A percentile compares a stretch with the other conserved stretches of the same genome.
Conservation (phyloP, 2,888 invertebrate genomes). For the Andrena hattorfiana region DNA sequence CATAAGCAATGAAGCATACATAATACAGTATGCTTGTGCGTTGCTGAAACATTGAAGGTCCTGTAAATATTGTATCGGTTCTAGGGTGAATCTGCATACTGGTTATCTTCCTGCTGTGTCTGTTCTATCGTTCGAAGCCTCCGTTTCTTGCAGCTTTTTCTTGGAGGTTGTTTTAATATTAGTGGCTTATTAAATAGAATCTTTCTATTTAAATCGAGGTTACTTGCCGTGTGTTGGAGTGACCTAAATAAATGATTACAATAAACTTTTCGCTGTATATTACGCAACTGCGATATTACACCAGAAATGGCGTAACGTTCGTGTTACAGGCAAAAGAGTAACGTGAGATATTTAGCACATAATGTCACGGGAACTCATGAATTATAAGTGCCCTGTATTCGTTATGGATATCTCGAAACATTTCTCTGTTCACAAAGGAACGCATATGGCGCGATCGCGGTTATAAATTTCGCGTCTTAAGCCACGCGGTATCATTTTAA, state of each 20-base stretch:
- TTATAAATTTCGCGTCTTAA: slow-evolving; percentile 59
- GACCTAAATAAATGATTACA: not conserved
- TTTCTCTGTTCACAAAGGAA: slow-evolving; percentile 45
- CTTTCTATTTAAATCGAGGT: too few species aligned
- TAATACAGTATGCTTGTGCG: slow-evolving; percentile 78
- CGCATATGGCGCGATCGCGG: slow-evolving; percentile 42
- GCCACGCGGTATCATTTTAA: slow-evolving; percentile 54
- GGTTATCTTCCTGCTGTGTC: slow-evolving; percentile 38
- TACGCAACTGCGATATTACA: slow-evolving; percentile 14
- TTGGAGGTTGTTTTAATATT: not conserved
- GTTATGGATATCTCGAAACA: slow-evolving; percentile 53
- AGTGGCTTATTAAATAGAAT: too few species aligned
- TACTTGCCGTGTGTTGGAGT: too few species aligned
- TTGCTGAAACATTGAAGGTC: slow-evolving; percentile 82
- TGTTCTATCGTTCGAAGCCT: not conserved
- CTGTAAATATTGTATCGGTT: slow-evolving; percentile 74
- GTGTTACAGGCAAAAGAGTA: slow-evolving; percentile 17
- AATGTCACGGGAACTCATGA: slow-evolving; percentile 53
- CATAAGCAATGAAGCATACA: slow-evolving; percentile 84
- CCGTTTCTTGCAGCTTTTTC: not conserved
- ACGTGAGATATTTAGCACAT: slow-evolving; percentile 56
- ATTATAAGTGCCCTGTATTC: slow-evolving; percentile 57
- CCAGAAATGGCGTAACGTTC: slow-evolving; percentile 20
- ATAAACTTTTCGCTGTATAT: not conserved
- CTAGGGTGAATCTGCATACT: slow-evolving; percentile 57